phyloP scores from a whole-genome alignment of 2,113 vertebrate species.

The Dermatemys mawii region DNA sequence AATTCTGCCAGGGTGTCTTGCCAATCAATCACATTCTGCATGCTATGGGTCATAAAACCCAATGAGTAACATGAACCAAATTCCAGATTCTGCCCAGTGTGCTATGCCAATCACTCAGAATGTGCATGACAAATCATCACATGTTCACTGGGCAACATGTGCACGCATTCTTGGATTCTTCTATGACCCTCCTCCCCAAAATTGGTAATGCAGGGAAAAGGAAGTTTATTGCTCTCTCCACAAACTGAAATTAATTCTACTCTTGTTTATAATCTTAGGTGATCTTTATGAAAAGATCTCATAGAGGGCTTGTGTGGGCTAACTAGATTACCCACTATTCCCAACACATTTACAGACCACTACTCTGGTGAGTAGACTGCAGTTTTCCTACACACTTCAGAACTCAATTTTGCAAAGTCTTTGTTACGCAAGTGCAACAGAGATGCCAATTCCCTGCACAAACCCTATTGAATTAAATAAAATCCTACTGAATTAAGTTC shows the following conservation, averaged over 20 bases:
- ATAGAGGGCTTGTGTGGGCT: neutral
- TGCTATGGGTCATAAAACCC: neutral
- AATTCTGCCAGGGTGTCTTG: neutral
- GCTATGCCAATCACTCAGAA: fast-evolving
- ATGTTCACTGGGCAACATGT: neutral
- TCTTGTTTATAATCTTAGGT: neutral
- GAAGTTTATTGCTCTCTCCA: fast-evolving
- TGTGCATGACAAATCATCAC: neutral
- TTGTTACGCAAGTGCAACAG: neutral
- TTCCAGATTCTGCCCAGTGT: neutral
- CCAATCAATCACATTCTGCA: neutral
- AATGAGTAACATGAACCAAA: neutral
- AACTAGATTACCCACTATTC: neutral
- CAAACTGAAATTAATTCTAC: neutral
- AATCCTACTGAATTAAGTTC: neutral
- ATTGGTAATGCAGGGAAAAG: fast-evolving
- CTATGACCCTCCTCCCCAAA: neutral
- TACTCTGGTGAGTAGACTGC: neutral
- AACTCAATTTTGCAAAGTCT: neutral
- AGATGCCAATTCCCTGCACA: neutral
- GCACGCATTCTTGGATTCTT: neutral
- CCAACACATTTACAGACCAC: neutral
- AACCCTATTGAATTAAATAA: neutral
- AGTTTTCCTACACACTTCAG: neutral
- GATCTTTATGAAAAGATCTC: neutral